Conservation (phyloP, 2,888 invertebrate species). For the Ectemnius cavifrons region DNA sequence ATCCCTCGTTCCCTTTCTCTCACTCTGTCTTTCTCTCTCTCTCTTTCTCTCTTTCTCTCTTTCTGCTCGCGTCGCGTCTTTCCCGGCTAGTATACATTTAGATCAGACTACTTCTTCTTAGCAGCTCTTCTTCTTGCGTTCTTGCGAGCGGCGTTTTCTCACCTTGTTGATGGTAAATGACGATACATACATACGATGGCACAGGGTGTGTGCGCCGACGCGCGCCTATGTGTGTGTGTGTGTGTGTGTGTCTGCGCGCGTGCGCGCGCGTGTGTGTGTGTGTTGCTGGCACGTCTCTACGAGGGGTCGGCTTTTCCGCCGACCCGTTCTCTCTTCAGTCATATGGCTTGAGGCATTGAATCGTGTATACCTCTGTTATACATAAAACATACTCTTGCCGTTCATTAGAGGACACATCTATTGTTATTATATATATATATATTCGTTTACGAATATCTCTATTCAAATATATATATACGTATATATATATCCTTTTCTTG, state of each 20-base stretch:
- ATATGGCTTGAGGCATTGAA: slow-evolving; percentile 69
- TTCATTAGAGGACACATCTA: slow-evolving; percentile 64
- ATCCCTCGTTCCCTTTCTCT: no score
- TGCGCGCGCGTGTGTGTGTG: slow-evolving; percentile 29
- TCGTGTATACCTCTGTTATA: background rate
- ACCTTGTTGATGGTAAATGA: slow-evolving; percentile 70
- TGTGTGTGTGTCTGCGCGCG: no score
- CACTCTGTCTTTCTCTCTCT: no score
- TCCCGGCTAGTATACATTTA: no score
- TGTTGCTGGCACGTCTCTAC: slow-evolving; percentile 73
- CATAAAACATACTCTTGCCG: slow-evolving; percentile 51
- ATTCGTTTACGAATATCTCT: slow-evolving; percentile 39
- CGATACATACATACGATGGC: slow-evolving; percentile 43
- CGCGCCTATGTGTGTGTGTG: no score
- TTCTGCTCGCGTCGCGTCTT: no score
- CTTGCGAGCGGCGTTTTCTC: slow-evolving; percentile 44
- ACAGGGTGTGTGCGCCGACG: background rate
- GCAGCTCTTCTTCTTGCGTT: slow-evolving; percentile 1
- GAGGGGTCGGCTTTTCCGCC: slow-evolving; percentile 51
- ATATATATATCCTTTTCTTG: slow-evolving; percentile 47
- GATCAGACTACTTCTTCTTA: background rate
- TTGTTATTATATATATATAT: slow-evolving; percentile 51
- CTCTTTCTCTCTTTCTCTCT: background rate
- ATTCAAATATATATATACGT: slow-evolving; percentile 46
- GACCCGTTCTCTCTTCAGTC: slow-evolving; percentile 48